Base-by-base conservation (phyloP, 2,113 vertebrate species). In the Abramis brama region DNA sequence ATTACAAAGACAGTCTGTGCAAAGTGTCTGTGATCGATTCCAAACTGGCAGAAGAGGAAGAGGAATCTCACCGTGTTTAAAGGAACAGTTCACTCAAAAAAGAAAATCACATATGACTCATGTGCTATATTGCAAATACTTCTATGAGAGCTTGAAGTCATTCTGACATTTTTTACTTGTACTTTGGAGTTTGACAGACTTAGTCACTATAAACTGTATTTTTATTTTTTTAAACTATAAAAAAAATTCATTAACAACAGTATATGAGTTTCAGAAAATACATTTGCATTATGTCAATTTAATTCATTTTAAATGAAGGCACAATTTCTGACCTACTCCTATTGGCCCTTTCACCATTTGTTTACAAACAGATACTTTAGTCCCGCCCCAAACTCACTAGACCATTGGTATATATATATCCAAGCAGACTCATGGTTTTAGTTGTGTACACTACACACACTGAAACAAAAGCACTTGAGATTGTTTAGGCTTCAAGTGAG, bases 1-100 rank as follows among this genome's bases (percentile, higher is more conserved):
- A 70, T 68, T 82, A 82, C n/a, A 55, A 55, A 82, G 19, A 81
- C 19, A 11, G 36, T 80, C 17, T 80, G 52, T 19, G 10, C 30
- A 59, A 57, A 50, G 11, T 52, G 45, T 75, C 7, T 25, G 23
- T 75, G 73, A 60, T 79, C 23, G 13, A 79, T 60, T 60, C 2
- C 21, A 79, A 60, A 66, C 39, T 27, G 3, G 36, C 33, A 45
- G 78, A 27, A 39, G 7, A 27, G 10, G 27, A 66, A 66, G 43
- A 81, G 7, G 45, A 9, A 62, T 80, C 57, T 62, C 25, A 23
- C 17, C 59, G 74, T 33, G 17, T 71, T 43, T 70, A 71, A 74
- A 74, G 39, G 23, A 74, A 76, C 45, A 27, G 74, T 10, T 52
- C 74, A 76, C 13, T 17, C 74, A 52, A 15, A 47, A 76, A 76